Base-by-base conservation (phyloP, 1,140 invertebrate genomes). In the Linepithema humile region DNA sequence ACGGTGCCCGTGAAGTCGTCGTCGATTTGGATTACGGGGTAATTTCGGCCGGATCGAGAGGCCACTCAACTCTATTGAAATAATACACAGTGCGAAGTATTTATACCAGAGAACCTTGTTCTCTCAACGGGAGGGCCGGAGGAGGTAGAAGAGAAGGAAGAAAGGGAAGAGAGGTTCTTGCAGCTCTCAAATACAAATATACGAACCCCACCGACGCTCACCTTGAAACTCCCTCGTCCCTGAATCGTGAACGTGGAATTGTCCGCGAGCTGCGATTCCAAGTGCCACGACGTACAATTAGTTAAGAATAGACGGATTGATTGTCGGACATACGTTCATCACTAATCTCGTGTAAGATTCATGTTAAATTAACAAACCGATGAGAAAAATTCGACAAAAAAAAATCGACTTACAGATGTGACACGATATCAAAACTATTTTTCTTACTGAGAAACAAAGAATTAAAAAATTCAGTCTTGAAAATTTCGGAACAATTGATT, bases 71-170 rank as follows among this genome's bases (percentile, higher is more conserved):
- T 73, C 80, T 59, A 67, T 59, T 82, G 88, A 82, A 85, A 90
- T 86, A 89, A 90, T 89, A 89, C 78, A 89, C 88, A 89, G 57
- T 38, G 85, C 55, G 82, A 64, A 89, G 88, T 88, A 89, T 90
- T 90, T 89, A 89, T 86, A 89, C 88, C 88, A 48, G 23, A 62
- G 83, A 86, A 70, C 40, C 77, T 86, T 75, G 75, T 74, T 82
- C 78, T 70, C 74, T 29, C 75, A 48, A 50, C 48, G 62, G 38
- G 83, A 69, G 77, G 62, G 48, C 48, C 48, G 70, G 12, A 62
- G 35, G n/a, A 0, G 40, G 29, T 29, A 53, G 57, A 70, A 72
- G 82, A 70, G 86, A 82, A 70, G 85, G 50, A 89, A 83, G 84
- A 87, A 87, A 88, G 87, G 75, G 45, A 78, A 55, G 75, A 78